These are phyloP conservation scores for Apteryx owenii DNA, from an alignment of 2,113 vertebrate genomes.

Conservation along the genomic window DNA sequence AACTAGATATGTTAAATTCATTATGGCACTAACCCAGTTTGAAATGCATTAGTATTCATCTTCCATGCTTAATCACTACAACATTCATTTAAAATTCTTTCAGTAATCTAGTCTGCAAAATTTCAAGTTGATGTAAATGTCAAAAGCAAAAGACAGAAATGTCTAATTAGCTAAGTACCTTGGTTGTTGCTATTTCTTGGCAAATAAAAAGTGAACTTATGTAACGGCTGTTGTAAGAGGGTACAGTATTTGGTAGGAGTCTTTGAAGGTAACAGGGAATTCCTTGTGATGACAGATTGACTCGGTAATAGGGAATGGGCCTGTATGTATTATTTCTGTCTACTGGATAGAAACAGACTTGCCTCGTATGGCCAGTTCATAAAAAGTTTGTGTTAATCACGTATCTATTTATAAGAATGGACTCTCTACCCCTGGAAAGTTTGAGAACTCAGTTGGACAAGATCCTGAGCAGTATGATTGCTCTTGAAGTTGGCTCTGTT, in stretches of 20 bases:
- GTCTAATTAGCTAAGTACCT: slow-evolving; percentile 70
- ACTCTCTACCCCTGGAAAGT: neutral
- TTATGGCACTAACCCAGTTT: neutral
- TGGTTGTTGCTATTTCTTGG: slow-evolving; percentile 14
- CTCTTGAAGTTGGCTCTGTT: neutral
- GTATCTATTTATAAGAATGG: fast-evolving
- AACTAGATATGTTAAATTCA: slow-evolving; percentile 14
- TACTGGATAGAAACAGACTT: neutral
- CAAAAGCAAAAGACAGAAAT: slow-evolving; percentile 69
- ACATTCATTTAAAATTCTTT: slow-evolving; percentile 65
- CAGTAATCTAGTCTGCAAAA: slow-evolving; percentile 63
- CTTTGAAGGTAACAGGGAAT: neutral
- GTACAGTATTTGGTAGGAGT: neutral
- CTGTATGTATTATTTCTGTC: neutral
- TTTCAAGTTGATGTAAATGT: slow-evolving; percentile 75
- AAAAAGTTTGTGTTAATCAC: neutral
- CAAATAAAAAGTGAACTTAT: slow-evolving; percentile 33
- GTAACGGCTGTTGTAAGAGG: neutral
- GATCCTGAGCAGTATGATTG: neutral
- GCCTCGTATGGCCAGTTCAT: fast-evolving
- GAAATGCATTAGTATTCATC: slow-evolving; percentile 61
- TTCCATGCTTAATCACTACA: slow-evolving; percentile 58
- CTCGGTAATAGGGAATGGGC: neutral
- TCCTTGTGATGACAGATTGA: neutral
- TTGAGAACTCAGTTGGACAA: neutral